A percentile compares a stretch with the other conserved stretches of the same genome.
phyloP scores from a whole-genome alignment of 2,888 invertebrate genomes.

The Diabrotica balteata region DNA sequence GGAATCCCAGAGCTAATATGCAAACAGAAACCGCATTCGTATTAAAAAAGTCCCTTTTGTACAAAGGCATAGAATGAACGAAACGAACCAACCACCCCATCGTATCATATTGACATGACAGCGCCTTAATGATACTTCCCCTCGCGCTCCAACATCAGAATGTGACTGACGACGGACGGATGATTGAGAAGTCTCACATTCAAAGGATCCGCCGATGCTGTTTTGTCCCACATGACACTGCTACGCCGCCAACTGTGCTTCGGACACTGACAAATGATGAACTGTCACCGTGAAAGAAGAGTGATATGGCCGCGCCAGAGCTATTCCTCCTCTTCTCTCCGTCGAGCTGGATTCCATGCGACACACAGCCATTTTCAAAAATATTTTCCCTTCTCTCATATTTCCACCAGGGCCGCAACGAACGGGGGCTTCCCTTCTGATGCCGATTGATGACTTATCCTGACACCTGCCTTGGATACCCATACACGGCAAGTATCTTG shows the following conservation, averaged over 20 bases:
- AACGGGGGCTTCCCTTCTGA: neutral
- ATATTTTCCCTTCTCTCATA: slow-evolving; percentile 56
- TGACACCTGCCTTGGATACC: neutral
- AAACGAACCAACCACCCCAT: slow-evolving; percentile 54
- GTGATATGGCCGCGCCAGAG: slow-evolving; percentile 62
- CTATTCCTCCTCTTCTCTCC: slow-evolving; percentile 53
- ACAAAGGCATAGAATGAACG: slow-evolving; percentile 54
- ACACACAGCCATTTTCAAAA: slow-evolving; percentile 59
- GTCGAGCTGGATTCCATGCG: slow-evolving; percentile 56
- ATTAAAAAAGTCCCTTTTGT: slow-evolving; percentile 60
- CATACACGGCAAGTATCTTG: no score
- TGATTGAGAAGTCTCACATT: slow-evolving; percentile 48
- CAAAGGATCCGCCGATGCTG: slow-evolving; percentile 58
- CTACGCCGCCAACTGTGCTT: slow-evolving; percentile 61
- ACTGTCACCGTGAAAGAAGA: slow-evolving; percentile 65
- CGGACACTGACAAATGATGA: slow-evolving; percentile 64
- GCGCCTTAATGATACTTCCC: slow-evolving; percentile 62
- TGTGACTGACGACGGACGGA: slow-evolving; percentile 44
- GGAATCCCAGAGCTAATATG: slow-evolving; percentile 56
- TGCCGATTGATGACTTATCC: slow-evolving; percentile 2
- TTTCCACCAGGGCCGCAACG: slow-evolving; percentile 43
- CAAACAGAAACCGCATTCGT: slow-evolving; percentile 59
- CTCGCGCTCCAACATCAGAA: slow-evolving; percentile 54
- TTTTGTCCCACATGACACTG: slow-evolving; percentile 63
- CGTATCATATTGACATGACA: slow-evolving; percentile 63